Base-by-base conservation (phyloP, 2,797 vertebrate genomes). In the Fringilla coelebs region DNA sequence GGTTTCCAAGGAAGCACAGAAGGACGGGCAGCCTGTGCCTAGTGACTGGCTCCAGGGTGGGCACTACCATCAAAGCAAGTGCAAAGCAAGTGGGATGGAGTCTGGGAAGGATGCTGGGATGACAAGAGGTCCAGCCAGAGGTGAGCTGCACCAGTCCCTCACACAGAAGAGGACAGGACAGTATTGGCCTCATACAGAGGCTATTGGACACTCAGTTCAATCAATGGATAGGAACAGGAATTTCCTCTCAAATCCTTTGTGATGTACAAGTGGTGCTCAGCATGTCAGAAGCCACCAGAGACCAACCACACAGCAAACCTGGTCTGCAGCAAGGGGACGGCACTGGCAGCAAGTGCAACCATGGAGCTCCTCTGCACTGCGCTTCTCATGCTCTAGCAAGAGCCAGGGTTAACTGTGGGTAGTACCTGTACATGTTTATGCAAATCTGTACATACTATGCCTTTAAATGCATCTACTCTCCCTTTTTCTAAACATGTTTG, bases 11-110 rank as follows among this genome's bases (percentile, higher is more conserved):
- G 38, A 61, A 71, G 67, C 43, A 13, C 41, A 78, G 70, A 8
- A 74, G 66, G 21, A 48, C 48, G 19, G 36, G 17, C 11, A 75
- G 60, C n/a, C 55, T 16, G 4, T 38, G 41, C 41, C 41, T 19
- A 26, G 32, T 0, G 0, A 17, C 41, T 2, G 1, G 34, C 46
- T 62, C 51, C 48, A 14, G n/a, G 15, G 6, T 48, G 10, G 46
- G 38, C 52, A 68, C 28, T n/a, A 41, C 17, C 14, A 19, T 41
- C 6, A 4, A 77, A 66, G 25, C 18, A 75, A 46, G 34, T 1
- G 13, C 61, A 38, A 38, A 38, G 38, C 38, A 38, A 38, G 38
- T 31, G 26, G 36, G 29, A 66, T 2, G 1, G 40, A 49, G 6
- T 48, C 32, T 32, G 58, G 31, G 36, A 83, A 77, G 24, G 22